These are phyloP conservation scores for Dunckerocampus dactyliophorus DNA, from an alignment of 2,113 vertebrate species.

Conservation along the genomic window DNA sequence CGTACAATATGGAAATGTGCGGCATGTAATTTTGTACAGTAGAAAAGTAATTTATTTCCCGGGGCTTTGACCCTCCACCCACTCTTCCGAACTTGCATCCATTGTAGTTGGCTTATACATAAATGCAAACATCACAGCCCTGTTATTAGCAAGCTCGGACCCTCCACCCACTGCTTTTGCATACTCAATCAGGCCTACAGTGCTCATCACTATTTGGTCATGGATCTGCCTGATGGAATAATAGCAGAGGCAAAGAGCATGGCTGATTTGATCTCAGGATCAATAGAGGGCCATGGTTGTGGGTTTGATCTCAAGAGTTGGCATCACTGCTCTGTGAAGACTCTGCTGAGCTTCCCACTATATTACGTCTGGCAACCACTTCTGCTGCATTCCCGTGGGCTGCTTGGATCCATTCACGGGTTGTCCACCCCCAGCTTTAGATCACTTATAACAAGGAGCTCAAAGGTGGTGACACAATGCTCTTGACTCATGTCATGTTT, in stretches of 20 bases:
- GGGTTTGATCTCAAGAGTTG: background rate
- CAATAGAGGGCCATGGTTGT: background rate
- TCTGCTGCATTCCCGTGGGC: background rate
- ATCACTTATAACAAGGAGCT: background rate
- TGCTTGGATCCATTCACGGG: background rate
- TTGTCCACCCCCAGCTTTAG: background rate
- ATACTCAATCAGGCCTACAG: background rate
- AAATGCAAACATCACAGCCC: constrained; percentile 1
- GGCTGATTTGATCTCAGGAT: constrained; percentile 4
- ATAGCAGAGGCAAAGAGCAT: background rate
- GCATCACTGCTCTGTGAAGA: background rate
- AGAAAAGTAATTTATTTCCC: background rate
- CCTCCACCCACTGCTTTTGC: constrained; percentile 7
- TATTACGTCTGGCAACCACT: constrained; percentile 1
- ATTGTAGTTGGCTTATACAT: background rate
- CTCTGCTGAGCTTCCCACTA: background rate
- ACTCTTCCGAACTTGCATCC: background rate
- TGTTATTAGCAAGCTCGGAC: constrained; percentile 2
- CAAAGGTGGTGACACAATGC: constrained; percentile 2
- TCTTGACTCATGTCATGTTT: background rate
- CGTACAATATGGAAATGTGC: background rate
- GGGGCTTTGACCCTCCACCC: background rate
- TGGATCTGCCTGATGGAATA: constrained; percentile 7
- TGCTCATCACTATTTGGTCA: background rate
- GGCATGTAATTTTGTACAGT: background rate